Evolutionary conservation across 2,797 vertebrate genomes (phyloP).

Genomic region (Halcyon leucocephala): DNA sequence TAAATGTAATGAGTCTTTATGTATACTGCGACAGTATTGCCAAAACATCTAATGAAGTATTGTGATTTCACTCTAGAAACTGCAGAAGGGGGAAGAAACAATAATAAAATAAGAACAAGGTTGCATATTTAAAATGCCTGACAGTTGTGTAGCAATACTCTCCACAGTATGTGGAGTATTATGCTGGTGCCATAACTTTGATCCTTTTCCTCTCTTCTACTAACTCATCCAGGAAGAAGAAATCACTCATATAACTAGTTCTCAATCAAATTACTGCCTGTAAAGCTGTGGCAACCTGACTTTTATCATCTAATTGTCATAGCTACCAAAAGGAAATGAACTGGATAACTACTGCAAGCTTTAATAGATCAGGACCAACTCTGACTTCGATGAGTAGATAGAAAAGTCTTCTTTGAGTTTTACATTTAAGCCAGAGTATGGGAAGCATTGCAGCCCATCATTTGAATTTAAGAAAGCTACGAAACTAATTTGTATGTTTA

Average conservation of each 20-base stretch:
- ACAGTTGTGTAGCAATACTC: not conserved
- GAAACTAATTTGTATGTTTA: not conserved
- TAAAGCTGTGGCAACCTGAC: not conserved
- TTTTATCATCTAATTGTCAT: not conserved
- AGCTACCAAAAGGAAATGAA: not conserved
- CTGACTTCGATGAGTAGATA: not conserved
- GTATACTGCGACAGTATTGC: not conserved
- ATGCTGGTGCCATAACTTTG: not conserved
- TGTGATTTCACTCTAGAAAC: not conserved
- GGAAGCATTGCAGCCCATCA: not conserved
- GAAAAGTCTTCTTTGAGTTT: not conserved
- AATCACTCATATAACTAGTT: not conserved
- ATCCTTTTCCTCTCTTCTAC: not conserved
- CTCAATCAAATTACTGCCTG: not conserved
- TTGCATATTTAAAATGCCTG: not conserved
- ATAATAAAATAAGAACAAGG: not conserved
- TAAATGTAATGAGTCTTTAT: not conserved
- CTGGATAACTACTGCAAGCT: not conserved
- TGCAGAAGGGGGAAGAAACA: not conserved
- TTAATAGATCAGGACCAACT: not conserved
- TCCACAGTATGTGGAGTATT: not conserved
- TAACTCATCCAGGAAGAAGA: not conserved
- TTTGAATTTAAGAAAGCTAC: not conserved
- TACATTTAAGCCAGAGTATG: not conserved
- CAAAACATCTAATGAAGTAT: not conserved